Percentiles rank a stretch among this genome's conserved stretches.
phyloP scores from a whole-genome alignment of 2,113 vertebrate species.

The Nibea albiflora region DNA sequence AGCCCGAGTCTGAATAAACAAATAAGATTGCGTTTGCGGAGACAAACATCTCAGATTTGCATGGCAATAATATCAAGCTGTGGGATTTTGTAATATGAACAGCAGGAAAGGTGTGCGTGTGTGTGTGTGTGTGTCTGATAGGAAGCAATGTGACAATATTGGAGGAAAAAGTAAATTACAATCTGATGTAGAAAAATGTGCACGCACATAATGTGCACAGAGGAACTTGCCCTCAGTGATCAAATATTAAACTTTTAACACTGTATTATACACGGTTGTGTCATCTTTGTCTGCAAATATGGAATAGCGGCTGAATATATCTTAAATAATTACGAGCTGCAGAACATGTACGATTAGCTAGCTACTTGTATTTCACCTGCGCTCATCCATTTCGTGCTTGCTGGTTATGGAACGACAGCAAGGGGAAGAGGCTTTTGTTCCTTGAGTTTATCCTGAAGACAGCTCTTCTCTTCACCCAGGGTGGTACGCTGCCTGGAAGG shows the following conservation, averaged over 20 bases:
- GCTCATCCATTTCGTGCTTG: not conserved
- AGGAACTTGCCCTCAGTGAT: no score
- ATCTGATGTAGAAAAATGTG: slow-evolving; percentile 2
- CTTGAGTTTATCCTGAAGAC: not conserved
- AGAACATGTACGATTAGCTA: not conserved
- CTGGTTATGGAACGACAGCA: not conserved
- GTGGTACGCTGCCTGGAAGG: not conserved
- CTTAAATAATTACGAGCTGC: no score
- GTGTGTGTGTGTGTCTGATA: not conserved
- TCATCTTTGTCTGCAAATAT: not conserved
- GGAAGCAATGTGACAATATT: slow-evolving; percentile 21
- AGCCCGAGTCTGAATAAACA: slow-evolving; percentile 56
- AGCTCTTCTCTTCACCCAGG: not conserved
- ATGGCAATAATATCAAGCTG: slow-evolving; percentile 62
- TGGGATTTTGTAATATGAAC: slow-evolving; percentile 59
- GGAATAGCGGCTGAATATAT: no score
- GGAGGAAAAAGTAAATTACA: slow-evolving; percentile 24
- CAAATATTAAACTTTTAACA: not conserved
- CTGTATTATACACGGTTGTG: not conserved
- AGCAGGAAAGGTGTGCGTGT: slow-evolving; percentile 43
- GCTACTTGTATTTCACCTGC: not conserved
- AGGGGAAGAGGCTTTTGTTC: not conserved
- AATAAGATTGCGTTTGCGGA: slow-evolving; percentile 59
- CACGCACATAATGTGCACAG: no score
- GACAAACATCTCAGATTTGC: slow-evolving; percentile 56